Conservation (phyloP, 2,113 vertebrate species). For the Gadus macrocephalus region DNA sequence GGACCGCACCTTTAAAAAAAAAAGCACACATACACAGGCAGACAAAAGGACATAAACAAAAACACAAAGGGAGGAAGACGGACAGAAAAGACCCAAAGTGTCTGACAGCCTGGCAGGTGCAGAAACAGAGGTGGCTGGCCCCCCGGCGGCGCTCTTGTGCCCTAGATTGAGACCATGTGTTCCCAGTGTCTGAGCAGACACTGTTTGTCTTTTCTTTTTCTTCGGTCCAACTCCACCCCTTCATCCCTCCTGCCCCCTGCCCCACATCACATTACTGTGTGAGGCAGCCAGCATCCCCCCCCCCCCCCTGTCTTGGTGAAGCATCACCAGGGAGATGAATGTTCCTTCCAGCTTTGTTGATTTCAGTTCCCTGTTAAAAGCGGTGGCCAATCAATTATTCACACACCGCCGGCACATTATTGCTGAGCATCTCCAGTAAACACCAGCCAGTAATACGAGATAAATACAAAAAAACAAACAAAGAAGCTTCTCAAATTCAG, state of each 20-base stretch:
- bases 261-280: too few relatives aligned
- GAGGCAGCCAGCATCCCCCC: not conserved
- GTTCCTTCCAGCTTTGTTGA: constrained; percentile 37
- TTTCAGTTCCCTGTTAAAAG: constrained; percentile 50
- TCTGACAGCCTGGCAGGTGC: not conserved
- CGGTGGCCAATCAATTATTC: constrained; percentile 59
- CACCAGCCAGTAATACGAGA: constrained; percentile 26
- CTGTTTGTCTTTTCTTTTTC: not conserved
- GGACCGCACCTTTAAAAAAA: not conserved
- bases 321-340: constrained; percentile 40
- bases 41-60: not conserved
- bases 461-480: too few relatives aligned
- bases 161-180: constrained; percentile 1
- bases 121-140: not conserved
- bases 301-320: constrained; percentile 30
- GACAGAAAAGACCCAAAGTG: not conserved
- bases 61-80: not conserved
- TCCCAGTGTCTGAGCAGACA: too few relatives aligned
- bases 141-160: constrained; percentile 33
- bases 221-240: constrained; percentile 17
- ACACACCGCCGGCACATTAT: constrained; percentile 37
- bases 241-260: constrained; percentile 23
- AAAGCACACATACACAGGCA: not conserved
- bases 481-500: too few relatives aligned
- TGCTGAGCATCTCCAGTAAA: constrained; percentile 26